Base-by-base conservation (phyloP, 2,888 invertebrate genomes). In the Neria commutata region DNA sequence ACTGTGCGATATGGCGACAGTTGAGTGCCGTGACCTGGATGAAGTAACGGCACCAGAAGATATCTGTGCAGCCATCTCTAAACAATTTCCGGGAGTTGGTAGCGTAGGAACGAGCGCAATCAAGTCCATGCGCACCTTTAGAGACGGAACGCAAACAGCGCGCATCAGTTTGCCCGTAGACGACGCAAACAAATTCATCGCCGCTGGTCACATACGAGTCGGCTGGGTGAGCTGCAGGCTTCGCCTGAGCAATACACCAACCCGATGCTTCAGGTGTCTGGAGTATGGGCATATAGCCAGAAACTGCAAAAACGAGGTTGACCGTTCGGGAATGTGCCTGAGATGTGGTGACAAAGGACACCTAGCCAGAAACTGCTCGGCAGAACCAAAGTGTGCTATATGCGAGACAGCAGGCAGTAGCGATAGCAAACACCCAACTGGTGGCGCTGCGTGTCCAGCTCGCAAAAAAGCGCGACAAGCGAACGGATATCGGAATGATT, bases 221-320 rank as follows among this genome's bases (percentile, higher is more conserved):
- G 19, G 53, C 14, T 53, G 42, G 52, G 40, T 40, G 2, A 14
- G 16, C 6, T 52, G 52, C 25, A 14, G 40, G 24, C 8, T 8
- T 11, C 17, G 46, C 50, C n/a, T n/a, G n/a, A n/a, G n/a, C n/a
- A n/a, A n/a, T n/a, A 26, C 5, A 25, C 50, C 33, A 21, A 34
- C 34, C 16, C 34, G 34, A 11, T 51, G 51, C 51, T 51, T 21
- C 51, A 16, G 51, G 23, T 51, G 51, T 33, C 34, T 51, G 4
- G 26, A 24, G 16, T 50, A n/a, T 17, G 50, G 50, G 5, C 50
- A 50, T 17, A n/a, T 23, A 17, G 50, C 50, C 19, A 33, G n/a
- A 51, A 14, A 23, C n/a, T 51, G 51, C 17, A 51, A 51, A 37
- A 33, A 23, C 14, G 37, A 37, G 14, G 16, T 5, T 3, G 50